Conservation (phyloP, 2,113 vertebrate species). For the Hiodon alosoides region DNA sequence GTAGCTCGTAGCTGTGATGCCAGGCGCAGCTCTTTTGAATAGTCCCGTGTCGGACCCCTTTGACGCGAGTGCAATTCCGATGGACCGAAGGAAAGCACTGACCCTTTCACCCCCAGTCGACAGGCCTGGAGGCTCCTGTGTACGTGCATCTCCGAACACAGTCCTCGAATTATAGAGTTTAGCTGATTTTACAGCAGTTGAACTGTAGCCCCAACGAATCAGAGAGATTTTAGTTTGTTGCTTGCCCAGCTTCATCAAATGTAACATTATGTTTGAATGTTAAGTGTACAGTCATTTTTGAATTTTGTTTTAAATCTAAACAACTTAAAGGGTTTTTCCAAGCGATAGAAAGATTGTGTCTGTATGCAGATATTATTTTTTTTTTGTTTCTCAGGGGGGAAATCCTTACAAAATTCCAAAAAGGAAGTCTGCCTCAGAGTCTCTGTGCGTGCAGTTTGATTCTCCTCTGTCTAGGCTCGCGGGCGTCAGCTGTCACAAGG, state of each 20-base stretch:
- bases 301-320: not conserved
- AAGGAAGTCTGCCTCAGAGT: constrained; percentile 34
- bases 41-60: not conserved
- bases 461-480: constrained; percentile 51
- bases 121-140: not conserved
- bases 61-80: not conserved
- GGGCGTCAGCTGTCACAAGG: constrained; percentile 21
- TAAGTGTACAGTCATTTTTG: not conserved
- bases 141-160: not conserved
- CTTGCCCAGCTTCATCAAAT: no score
- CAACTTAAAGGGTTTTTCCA: no score
- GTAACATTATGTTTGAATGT: no score
- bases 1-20: not conserved
- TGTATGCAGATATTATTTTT: not conserved
- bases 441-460: constrained; percentile 27
- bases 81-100: not conserved
- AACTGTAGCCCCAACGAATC: no score
- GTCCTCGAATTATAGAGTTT: not conserved
- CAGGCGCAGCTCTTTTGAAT: not conserved
- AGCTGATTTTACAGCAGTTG: not conserved
- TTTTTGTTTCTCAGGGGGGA: constrained; percentile 39
- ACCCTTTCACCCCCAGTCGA: not conserved
- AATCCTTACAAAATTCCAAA: constrained; percentile 51
- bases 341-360: no score
- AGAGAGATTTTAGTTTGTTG: no score